These are phyloP conservation scores for Microplitis demolitor DNA, from an alignment of 1,140 invertebrate genomes.

Conservation along the genomic window DNA sequence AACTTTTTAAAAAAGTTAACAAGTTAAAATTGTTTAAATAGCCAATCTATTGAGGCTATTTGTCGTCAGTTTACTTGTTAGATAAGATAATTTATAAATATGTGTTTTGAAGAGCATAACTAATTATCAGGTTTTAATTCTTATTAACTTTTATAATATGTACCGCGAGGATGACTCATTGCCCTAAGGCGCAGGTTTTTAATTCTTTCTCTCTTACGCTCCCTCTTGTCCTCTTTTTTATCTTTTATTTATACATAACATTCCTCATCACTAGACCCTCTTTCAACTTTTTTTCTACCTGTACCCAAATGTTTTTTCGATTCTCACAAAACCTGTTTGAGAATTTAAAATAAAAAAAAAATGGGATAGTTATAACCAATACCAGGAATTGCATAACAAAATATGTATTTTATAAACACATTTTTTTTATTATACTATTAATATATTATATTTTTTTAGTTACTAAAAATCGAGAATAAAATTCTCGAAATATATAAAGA, in stretches of 20 bases:
- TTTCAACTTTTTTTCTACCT: not conserved
- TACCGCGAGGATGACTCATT: not conserved
- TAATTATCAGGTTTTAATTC: no score
- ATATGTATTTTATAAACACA: no score
- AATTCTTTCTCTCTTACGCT: not conserved
- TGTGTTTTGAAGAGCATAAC: no score
- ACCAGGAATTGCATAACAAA: no score
- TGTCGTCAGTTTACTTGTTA: no score
- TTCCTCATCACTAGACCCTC: not conserved
- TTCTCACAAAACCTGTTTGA: no score
- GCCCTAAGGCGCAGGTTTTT: not conserved
- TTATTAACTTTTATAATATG: no score
- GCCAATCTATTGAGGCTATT: no score
- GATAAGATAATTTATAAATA: no score
- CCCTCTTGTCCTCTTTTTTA: conserved; percentile 24
- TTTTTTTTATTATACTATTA: not conserved
- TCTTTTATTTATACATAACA: conserved; percentile 10
- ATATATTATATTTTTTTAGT: not conserved
- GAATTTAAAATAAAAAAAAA: no score
- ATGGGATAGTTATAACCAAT: no score
- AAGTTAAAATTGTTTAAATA: not conserved
- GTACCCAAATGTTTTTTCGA: not conserved
- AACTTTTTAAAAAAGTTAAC: not conserved
- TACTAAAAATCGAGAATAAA: not conserved
- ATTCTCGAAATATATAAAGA: conserved; percentile 25